Base-by-base conservation (phyloP, 2,113 vertebrate genomes). In the Stercorarius parasiticus region DNA sequence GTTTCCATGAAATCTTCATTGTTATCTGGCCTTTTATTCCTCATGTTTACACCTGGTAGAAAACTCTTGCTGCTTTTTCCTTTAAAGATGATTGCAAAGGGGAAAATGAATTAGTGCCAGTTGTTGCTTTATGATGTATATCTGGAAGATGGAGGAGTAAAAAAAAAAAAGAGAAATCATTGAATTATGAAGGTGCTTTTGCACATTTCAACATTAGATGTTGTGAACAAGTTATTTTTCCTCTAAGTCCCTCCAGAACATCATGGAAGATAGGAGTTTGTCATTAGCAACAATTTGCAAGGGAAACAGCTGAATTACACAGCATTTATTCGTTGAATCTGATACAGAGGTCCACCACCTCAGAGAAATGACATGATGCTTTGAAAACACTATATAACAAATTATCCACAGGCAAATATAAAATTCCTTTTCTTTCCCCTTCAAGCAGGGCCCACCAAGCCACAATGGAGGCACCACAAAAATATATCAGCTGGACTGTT, bases 21-120 rank as follows among this genome's bases (percentile, higher is more conserved):
- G 94, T 96, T 83, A 86, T 84, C 95, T 92, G 80, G 59, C 73
- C 80, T 93, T 95, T 90, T 78, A 81, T 92, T 84, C 43, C 61
- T 88, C 38, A 0, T 86, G 55, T 65, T 95, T 86, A 84, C 43
- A 92, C 52, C 76, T 79, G 43, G 53, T 13, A 23, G 84, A 74
- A 93, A 96, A 87, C 40, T 18, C 76, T 71, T 6, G 27, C 71
- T 74, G 59, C 47, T 84, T 92, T 95, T 83, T 52, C 34, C 61
- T 90, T 82, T 90, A 88, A 76, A 95, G 86, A 52, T 83, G 88
- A 79, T 86, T 67, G 90, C 69, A 86, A 95, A 95, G 83, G 80
- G 52, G 80, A 96, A 93, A 96, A 96, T 84, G 72, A 97, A 95
- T 95, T 95, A 93, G 92, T 86, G 83, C 40, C 52, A 88, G 88